phyloP scores from a whole-genome alignment of 2,888 invertebrate genomes.

The Polietes domitor region DNA sequence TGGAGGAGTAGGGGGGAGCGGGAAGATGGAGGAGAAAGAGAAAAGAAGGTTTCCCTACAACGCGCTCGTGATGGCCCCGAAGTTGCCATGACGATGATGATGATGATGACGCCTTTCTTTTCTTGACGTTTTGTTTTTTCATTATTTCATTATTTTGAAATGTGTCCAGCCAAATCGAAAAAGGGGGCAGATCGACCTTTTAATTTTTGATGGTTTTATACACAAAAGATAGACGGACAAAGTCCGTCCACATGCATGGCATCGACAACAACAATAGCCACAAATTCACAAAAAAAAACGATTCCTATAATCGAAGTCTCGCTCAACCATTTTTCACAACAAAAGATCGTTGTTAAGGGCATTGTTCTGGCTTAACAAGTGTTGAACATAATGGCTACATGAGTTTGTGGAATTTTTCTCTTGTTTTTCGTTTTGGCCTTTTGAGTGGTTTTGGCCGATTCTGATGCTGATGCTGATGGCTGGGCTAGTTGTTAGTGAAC shows the following conservation, averaged over 20 bases:
- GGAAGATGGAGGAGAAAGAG: neutral
- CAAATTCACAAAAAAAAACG: neutral
- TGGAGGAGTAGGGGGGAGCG: neutral
- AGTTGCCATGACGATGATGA: slow-evolving; percentile 15
- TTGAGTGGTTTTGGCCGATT: neutral
- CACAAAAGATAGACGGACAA: slow-evolving; percentile 4
- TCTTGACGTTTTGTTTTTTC: slow-evolving; percentile 6
- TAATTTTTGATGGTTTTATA: slow-evolving; percentile 43
- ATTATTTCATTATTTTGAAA: slow-evolving; percentile 13
- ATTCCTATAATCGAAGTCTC: slow-evolving; percentile 46
- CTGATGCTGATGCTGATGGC: too few species aligned
- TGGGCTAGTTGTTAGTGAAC: neutral
- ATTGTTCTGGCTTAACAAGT: slow-evolving; percentile 51
- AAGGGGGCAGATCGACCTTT: slow-evolving; percentile 53
- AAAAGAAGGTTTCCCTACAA: neutral
- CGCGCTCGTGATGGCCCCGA: neutral
- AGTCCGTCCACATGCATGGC: neutral
- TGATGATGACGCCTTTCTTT: slow-evolving; percentile 54
- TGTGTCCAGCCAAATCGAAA: slow-evolving; percentile 17
- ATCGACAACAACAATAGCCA: neutral
- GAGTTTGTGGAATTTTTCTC: slow-evolving; percentile 48
- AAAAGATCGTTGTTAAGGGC: slow-evolving; percentile 26
- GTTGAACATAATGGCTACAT: slow-evolving; percentile 61
- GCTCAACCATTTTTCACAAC: slow-evolving; percentile 24
- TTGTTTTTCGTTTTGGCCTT: neutral